A percentile compares a stretch with the other conserved stretches of the same genome.
Evolutionary conservation across 2,888 invertebrate genomes (phyloP).

Genomic region (Drepanosiphum platanoidis): DNA sequence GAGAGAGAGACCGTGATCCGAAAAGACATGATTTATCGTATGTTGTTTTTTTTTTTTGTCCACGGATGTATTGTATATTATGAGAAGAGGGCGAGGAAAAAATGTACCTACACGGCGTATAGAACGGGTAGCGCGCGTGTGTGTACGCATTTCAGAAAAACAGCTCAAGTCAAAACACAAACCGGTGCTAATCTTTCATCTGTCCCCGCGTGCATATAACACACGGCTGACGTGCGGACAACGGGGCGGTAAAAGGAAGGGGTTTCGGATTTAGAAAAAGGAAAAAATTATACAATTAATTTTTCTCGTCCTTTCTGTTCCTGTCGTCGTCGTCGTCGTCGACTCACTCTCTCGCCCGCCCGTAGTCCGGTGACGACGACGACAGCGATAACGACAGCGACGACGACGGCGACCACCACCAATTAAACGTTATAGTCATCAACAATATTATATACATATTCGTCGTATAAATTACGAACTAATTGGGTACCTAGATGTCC

Average conservation of each 20-base stretch:
- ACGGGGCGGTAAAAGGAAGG: neutral
- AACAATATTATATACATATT: too few relatives aligned
- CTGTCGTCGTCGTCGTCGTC: neutral
- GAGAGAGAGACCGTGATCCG: constrained; percentile 27
- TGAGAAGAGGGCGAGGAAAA: constrained; percentile 46
- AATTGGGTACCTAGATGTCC: constrained; percentile 41
- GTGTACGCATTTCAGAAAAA: constrained; percentile 32
- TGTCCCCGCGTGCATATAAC: constrained; percentile 14
- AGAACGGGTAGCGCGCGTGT: constrained; percentile 42
- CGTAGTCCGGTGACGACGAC: neutral
- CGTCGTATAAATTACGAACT: constrained; percentile 57
- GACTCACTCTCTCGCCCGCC: neutral
- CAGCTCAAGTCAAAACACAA: constrained; percentile 58
- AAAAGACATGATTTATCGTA: constrained; percentile 61
- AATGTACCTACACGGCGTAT: constrained; percentile 36
- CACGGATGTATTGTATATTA: neutral
- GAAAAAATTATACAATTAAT: constrained; percentile 50
- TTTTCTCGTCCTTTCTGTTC: constrained; percentile 37
- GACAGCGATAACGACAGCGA: neutral
- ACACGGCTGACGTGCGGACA: constrained; percentile 37
- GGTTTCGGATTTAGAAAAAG: constrained; percentile 13
- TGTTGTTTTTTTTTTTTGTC: constrained; percentile 55
- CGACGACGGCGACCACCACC: constrained; percentile 4
- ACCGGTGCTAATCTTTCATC: constrained; percentile 62
- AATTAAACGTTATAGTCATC: constrained; percentile 51